These are phyloP conservation scores for Mohoua ochrocephala DNA, from an alignment of 2,113 vertebrate genomes.

Conservation along the genomic window DNA sequence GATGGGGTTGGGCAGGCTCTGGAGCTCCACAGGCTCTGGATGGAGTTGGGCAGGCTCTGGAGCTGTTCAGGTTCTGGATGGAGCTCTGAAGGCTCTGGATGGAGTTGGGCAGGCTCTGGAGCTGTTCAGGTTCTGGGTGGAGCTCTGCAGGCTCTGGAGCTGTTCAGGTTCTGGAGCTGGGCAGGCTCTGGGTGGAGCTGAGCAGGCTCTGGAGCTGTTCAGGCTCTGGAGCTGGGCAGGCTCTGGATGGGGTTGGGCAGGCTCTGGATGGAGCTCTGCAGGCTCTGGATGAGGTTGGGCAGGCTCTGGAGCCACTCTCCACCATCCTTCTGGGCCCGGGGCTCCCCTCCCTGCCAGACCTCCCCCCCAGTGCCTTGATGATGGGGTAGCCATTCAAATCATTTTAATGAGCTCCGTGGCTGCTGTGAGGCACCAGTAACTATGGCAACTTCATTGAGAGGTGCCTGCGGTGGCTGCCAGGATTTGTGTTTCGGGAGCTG, in stretches of 20 bases:
- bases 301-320: neutral
- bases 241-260: neutral
- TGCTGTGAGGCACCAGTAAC: constrained; percentile 68
- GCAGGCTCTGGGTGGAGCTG: neutral
- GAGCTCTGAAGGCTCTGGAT: neutral
- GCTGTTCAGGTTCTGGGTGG: neutral
- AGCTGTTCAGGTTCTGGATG: neutral
- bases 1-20: neutral
- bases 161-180: too few relatives aligned
- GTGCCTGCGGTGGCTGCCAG: constrained; percentile 48
- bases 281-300: neutral
- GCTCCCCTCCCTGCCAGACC: neutral
- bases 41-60: neutral
- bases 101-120: too few relatives aligned
- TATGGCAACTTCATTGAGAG: constrained; percentile 68
- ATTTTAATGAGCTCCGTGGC: constrained; percentile 65
- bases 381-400: constrained; percentile 66
- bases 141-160: too few relatives aligned
- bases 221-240: neutral
- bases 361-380: constrained; percentile 2
- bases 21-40: neutral
- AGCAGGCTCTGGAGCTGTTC: neutral
- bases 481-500: neutral
- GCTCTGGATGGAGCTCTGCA: neutral
- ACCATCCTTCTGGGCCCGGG: neutral